Percentiles rank a stretch among this genome's conserved stretches.
Evolutionary conservation across 2,113 vertebrate genomes (phyloP).

Genomic region (Apodemus speciosus): DNA sequence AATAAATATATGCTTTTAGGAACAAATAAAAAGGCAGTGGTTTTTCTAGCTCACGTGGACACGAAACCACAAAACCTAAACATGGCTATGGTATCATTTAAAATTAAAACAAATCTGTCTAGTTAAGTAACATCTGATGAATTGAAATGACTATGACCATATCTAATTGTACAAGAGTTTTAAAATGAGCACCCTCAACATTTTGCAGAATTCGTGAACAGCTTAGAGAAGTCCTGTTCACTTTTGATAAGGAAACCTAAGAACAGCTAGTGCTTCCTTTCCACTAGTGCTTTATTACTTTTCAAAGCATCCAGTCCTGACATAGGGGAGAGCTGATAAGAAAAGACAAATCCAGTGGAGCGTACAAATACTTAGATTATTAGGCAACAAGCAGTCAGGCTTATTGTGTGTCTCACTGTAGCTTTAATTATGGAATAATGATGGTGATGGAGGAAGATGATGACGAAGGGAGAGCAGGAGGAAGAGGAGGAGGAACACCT

Average conservation of each 20-base stretch:
- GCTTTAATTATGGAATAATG: constrained; percentile 49
- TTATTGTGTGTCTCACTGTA: constrained; percentile 25
- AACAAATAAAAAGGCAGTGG: not conserved
- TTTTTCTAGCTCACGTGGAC: not conserved
- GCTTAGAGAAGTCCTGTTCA: not conserved
- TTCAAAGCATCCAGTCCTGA: constrained; percentile 35
- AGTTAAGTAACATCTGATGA: constrained; percentile 19
- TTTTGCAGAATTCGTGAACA: not conserved
- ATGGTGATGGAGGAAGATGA: not conserved
- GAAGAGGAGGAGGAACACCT: not conserved
- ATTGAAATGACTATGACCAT: not conserved
- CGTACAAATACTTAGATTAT: not conserved
- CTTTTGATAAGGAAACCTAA: constrained; percentile 22
- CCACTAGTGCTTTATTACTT: constrained; percentile 40
- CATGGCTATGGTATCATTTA: constrained; percentile 38
- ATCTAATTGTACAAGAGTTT: not conserved
- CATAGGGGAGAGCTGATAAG: constrained; percentile 22
- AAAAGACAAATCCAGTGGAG: constrained; percentile 52
- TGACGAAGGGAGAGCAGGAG: not conserved
- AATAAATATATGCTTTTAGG: not conserved
- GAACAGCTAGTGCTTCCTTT: not conserved
- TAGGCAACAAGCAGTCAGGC: constrained; percentile 37
- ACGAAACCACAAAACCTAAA: constrained; percentile 13
- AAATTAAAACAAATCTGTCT: not conserved
- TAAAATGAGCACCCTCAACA: constrained; percentile 32